Evolutionary conservation across 2,797 vertebrate species (phyloP).

Genomic region (Ceyx erithaca): DNA sequence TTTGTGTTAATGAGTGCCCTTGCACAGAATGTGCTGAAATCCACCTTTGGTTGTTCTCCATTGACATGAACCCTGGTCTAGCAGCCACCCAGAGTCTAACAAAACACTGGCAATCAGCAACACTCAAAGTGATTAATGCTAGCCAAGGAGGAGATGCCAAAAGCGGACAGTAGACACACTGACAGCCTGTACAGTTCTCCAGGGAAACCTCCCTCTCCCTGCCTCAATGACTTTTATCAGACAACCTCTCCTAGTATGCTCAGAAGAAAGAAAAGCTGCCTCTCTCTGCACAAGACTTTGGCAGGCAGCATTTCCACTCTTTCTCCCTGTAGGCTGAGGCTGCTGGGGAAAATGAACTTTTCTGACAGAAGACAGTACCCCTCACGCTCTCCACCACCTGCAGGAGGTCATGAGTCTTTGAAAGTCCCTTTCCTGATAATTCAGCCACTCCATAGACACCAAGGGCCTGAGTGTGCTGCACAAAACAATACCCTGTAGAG

Average conservation of each 20-base stretch:
- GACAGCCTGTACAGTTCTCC: neutral
- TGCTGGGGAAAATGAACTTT: neutral
- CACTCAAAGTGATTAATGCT: neutral
- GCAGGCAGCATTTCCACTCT: neutral
- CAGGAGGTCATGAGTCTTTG: neutral
- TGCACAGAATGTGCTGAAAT: neutral
- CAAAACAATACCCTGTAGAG: accelerated
- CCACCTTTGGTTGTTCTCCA: neutral
- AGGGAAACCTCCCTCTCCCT: neutral
- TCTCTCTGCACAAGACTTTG: neutral
- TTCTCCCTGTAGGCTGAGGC: accelerated
- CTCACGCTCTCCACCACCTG: neutral
- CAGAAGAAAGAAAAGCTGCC: neutral
- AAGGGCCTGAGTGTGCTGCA: neutral
- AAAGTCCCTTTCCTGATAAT: neutral
- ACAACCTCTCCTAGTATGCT: neutral
- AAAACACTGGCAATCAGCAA: neutral
- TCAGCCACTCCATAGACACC: neutral
- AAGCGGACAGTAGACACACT: neutral
- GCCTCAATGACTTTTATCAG: neutral
- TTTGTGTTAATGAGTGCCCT: neutral
- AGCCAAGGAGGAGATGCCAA: neutral
- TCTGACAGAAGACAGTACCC: neutral
- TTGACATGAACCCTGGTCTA: accelerated
- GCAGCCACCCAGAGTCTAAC: neutral